These are phyloP conservation scores for Ceryle rudis DNA, from an alignment of 2,797 vertebrate genomes.

Conservation along the genomic window DNA sequence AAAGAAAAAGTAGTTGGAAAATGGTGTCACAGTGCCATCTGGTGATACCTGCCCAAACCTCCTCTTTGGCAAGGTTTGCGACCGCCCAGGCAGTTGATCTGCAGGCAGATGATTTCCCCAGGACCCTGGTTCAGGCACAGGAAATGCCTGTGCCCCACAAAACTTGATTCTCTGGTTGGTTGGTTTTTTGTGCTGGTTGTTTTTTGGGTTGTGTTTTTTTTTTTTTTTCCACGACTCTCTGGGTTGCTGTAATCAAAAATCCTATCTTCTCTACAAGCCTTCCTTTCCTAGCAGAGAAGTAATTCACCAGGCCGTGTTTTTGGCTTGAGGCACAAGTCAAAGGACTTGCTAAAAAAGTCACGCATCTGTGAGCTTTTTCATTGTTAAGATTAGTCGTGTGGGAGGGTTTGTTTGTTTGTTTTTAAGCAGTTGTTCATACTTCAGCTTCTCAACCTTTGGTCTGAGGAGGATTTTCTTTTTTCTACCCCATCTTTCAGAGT, in stretches of 20 bases:
- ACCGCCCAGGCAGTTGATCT: accelerated
- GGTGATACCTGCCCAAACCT: conserved; percentile 48
- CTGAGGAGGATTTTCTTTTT: background rate
- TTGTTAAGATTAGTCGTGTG: background rate
- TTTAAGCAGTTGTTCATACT: background rate
- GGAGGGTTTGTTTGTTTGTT: background rate
- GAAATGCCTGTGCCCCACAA: background rate
- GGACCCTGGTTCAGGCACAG: accelerated
- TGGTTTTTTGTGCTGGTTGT: too few species aligned
- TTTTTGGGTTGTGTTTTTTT: too few species aligned
- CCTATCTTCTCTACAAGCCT: background rate
- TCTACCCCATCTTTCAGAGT: background rate
- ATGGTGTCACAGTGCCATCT: conserved; percentile 74
- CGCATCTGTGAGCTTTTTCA: background rate
- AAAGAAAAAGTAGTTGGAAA: background rate
- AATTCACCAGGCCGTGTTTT: background rate
- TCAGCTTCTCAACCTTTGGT: background rate
- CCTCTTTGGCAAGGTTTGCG: background rate
- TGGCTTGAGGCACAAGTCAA: background rate
- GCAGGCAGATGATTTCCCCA: background rate
- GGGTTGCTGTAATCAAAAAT: background rate
- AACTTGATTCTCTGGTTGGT: background rate
- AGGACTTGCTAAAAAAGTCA: background rate
- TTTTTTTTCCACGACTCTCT: background rate
- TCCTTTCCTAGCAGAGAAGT: background rate